Evolutionary conservation across 2,113 vertebrate genomes (phyloP).

Genomic region (Chamaea fasciata): DNA sequence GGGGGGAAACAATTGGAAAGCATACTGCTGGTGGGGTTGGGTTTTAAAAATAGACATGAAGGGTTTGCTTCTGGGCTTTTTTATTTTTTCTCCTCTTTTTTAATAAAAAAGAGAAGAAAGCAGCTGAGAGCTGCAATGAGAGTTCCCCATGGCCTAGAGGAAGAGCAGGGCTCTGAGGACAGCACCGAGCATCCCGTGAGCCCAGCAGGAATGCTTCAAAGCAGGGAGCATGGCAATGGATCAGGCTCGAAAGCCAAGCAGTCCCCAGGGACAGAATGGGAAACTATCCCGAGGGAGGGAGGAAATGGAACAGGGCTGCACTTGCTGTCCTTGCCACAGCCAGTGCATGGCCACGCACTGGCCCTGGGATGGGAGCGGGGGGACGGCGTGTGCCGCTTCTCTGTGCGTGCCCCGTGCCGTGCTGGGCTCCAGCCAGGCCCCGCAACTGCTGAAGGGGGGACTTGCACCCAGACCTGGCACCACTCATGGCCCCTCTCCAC

Average conservation of each 20-base stretch:
- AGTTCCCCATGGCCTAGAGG: conserved; percentile 4
- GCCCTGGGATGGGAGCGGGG: not conserved
- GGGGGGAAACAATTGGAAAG: conserved; percentile 58
- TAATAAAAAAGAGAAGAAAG: conserved; percentile 11
- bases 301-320: not conserved
- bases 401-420: accelerated
- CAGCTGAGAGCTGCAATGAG: not conserved
- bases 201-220: not conserved
- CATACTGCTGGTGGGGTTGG: conserved; percentile 43
- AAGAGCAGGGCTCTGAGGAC: not conserved
- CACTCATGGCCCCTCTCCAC: not conserved
- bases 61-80: conserved; percentile 23
- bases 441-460: accelerated
- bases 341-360: not conserved
- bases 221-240: not conserved
- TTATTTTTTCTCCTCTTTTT: not conserved
- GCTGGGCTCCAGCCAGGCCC: not conserved
- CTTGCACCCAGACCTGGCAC: not conserved
- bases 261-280: not conserved
- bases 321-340: not conserved
- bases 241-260: not conserved
- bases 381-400: not conserved
- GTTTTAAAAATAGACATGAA: conserved; percentile 65
- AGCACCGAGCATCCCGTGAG: not conserved
- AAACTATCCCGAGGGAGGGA: not conserved